Conservation (phyloP, 2,888 invertebrate species). For the Scaptomyza reducta region DNA sequence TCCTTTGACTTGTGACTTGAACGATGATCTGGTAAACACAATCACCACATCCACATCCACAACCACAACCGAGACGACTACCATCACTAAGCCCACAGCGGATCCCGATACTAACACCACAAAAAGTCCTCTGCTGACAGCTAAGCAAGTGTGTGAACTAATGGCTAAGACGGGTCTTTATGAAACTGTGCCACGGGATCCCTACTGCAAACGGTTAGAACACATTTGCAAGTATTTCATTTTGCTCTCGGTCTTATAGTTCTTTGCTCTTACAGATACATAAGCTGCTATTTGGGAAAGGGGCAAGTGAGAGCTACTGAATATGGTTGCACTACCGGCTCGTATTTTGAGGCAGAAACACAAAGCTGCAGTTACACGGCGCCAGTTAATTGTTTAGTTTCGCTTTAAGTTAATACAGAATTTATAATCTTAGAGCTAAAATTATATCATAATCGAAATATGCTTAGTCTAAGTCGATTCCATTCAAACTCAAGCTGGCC, state of each 20-base stretch:
- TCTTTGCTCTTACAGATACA: conserved; percentile 68
- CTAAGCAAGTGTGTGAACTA: conserved; percentile 64
- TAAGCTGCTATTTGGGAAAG: conserved; percentile 63
- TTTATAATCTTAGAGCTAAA: not conserved
- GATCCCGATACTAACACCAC: no score
- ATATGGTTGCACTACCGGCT: conserved; percentile 53
- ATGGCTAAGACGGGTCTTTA: conserved; percentile 66
- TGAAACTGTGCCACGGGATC: conserved; percentile 71
- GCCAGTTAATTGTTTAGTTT: conserved; percentile 64
- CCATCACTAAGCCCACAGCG: not conserved
- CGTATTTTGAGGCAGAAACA: conserved; percentile 62
- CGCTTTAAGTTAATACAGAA: conserved; percentile 3
- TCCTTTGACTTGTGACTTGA: conserved; percentile 73
- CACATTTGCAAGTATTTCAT: not conserved
- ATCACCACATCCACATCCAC: conserved; percentile 13
- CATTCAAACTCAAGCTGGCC: conserved; percentile 49
- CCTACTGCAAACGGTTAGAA: conserved; percentile 72
- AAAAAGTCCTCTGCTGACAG: conserved; percentile 50
- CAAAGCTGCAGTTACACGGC: conserved; percentile 63
- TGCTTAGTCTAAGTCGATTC: conserved; percentile 26
- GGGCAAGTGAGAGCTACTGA: conserved; percentile 58
- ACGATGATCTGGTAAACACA: conserved; percentile 47
- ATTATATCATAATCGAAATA: not conserved
- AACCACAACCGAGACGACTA: not conserved
- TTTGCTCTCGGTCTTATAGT: not conserved